phyloP scores from a whole-genome alignment of 2,888 invertebrate genomes.

The Callimorpha dominula region DNA sequence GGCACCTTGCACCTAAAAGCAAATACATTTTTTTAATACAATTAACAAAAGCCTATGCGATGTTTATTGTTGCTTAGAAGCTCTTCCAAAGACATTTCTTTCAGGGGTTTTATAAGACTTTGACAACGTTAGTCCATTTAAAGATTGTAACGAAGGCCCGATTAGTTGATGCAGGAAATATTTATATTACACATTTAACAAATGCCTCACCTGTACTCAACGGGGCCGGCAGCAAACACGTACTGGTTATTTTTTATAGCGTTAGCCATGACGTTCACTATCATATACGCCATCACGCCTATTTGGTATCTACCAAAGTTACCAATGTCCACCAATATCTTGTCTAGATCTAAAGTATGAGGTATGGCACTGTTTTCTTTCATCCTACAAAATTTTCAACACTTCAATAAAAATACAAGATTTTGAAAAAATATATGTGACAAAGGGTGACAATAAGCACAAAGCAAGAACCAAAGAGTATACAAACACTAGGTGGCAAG shows the following conservation, averaged over 20 bases:
- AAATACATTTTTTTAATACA: not conserved
- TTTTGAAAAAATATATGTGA: not conserved
- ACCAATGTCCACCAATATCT: conserved; percentile 1
- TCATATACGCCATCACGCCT: conserved; percentile 1
- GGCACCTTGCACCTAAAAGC: conserved; percentile 10
- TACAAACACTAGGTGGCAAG: too few species aligned
- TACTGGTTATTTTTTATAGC: conserved; percentile 12
- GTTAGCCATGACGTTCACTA: not conserved
- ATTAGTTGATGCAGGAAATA: too few species aligned
- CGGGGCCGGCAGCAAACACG: conserved; percentile 10
- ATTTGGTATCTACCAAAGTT: conserved; percentile 1
- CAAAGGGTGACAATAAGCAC: not conserved
- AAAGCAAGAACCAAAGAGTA: not conserved
- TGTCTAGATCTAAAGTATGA: conserved; percentile 1
- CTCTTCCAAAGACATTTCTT: not conserved
- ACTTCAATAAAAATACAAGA: not conserved
- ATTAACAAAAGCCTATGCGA: too few species aligned
- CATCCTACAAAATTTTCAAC: not conserved
- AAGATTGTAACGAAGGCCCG: too few species aligned
- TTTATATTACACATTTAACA: too few species aligned
- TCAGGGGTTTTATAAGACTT: too few species aligned
- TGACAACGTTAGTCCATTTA: too few species aligned
- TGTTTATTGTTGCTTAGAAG: not conserved
- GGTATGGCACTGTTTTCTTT: not conserved
- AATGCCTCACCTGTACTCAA: conserved; percentile 5